phyloP scores from a whole-genome alignment of 2,797 vertebrate species.

The Sarcoramphus papa region DNA sequence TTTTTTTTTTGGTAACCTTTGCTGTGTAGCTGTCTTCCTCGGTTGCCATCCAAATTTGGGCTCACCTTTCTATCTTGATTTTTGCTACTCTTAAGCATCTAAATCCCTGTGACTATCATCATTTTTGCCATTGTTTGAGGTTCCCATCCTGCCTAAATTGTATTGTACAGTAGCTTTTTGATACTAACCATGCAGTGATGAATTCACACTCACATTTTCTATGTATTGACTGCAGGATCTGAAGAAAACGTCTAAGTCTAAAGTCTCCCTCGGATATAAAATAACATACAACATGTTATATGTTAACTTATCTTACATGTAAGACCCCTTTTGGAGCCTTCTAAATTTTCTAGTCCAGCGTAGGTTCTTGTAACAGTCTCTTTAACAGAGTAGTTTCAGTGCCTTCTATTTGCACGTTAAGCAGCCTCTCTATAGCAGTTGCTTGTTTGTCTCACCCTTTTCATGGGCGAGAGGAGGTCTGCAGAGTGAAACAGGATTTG shows the following conservation, averaged over 20 bases:
- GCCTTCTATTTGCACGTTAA: not conserved
- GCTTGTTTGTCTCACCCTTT: not conserved
- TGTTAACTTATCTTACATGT: not conserved
- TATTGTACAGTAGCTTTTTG: not conserved
- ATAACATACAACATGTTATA: accelerated
- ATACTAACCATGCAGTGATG: not conserved
- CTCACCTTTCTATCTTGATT: not conserved
- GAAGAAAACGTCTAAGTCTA: not conserved
- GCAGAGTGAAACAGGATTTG: not conserved
- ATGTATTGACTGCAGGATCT: not conserved
- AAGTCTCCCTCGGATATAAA: not conserved
- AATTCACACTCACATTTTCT: not conserved
- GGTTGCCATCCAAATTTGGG: not conserved
- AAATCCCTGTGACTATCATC: not conserved
- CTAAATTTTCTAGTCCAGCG: not conserved
- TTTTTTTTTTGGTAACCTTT: not conserved
- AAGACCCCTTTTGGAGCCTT: not conserved
- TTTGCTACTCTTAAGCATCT: not conserved
- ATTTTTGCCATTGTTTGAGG: not conserved
- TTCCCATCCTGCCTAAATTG: not conserved
- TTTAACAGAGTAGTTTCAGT: not conserved
- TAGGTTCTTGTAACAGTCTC: not conserved
- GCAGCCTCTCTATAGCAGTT: not conserved
- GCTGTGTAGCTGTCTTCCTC: not conserved
- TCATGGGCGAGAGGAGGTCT: not conserved